These are phyloP conservation scores for Pachycephala philippinensis DNA, from an alignment of 2,113 vertebrate species.

Conservation along the genomic window DNA sequence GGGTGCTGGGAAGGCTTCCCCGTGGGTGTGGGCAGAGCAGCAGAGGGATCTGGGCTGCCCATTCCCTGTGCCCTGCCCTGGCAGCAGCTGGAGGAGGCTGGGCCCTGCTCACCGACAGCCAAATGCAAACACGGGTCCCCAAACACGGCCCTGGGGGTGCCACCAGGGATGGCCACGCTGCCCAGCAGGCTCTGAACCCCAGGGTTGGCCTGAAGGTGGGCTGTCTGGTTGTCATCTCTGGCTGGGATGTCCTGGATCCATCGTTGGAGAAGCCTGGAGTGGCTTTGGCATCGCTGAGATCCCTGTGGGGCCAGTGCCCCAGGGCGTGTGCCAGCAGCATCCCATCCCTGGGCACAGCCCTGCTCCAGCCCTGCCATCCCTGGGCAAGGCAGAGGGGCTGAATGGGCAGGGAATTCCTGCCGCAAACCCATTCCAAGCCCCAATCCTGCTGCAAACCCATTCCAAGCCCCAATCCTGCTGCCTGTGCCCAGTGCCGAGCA, in stretches of 20 bases:
- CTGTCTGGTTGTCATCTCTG: too few species aligned
- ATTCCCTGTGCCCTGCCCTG: not conserved
- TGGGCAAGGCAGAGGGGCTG: not conserved
- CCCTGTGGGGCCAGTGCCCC: not conserved
- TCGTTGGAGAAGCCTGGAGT: not conserved
- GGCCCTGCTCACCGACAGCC: accelerated
- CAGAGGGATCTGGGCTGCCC: not conserved
- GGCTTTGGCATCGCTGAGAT: accelerated
- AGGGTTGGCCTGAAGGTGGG: accelerated
- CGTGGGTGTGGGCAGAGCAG: not conserved
- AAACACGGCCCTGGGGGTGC: accelerated
- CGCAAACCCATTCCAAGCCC: not conserved
- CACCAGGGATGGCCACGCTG: not conserved
- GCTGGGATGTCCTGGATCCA: not conserved
- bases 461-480: not conserved
- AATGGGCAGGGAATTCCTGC: not conserved
- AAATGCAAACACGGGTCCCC: accelerated
- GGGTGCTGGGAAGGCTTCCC: not conserved
- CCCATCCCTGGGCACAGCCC: not conserved
- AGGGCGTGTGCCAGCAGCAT: not conserved
- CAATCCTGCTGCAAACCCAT: not conserved
- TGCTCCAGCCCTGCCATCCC: not conserved
- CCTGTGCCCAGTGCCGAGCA: accelerated
- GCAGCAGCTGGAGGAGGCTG: not conserved
- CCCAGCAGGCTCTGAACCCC: not conserved